Conservation (phyloP, 2,888 invertebrate species). For the Lutraria lutraria region DNA sequence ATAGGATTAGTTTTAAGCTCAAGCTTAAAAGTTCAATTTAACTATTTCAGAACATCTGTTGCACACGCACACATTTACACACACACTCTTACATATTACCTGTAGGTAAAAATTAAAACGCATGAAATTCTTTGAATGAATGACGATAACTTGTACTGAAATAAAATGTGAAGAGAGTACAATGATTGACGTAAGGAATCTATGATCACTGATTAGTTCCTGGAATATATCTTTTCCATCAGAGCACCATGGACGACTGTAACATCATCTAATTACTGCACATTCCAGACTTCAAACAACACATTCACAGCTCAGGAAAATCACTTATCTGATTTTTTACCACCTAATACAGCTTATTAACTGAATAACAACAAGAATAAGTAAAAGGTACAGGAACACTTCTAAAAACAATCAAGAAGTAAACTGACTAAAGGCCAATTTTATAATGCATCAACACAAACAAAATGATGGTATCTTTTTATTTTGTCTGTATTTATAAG, state of each 20-base stretch:
- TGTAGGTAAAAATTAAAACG: not conserved
- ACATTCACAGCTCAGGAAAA: not conserved
- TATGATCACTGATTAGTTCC: not conserved
- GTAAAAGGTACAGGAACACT: not conserved
- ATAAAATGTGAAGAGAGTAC: constrained; percentile 1
- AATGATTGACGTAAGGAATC: not conserved
- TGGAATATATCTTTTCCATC: not conserved
- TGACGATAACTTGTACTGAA: constrained; percentile 6
- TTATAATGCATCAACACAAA: not conserved
- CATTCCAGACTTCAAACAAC: not conserved
- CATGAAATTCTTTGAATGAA: not conserved
- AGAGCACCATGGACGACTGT: not conserved
- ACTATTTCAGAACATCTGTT: not conserved
- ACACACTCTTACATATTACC: not conserved
- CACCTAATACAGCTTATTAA: constrained; percentile 4
- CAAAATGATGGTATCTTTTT: not conserved
- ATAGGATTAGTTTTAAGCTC: too few species aligned
- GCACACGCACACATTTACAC: not conserved
- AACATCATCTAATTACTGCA: not conserved
- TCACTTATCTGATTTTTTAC: not conserved
- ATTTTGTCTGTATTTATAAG: not conserved
- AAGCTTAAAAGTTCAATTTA: not conserved
- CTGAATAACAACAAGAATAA: not conserved
- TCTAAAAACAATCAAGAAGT: not conserved
- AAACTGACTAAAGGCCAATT: not conserved